A percentile compares a stretch with the other conserved stretches of the same genome.
Conservation (phyloP, 2,888 invertebrate genomes). For the Drosophila nr. fundita region DNA sequence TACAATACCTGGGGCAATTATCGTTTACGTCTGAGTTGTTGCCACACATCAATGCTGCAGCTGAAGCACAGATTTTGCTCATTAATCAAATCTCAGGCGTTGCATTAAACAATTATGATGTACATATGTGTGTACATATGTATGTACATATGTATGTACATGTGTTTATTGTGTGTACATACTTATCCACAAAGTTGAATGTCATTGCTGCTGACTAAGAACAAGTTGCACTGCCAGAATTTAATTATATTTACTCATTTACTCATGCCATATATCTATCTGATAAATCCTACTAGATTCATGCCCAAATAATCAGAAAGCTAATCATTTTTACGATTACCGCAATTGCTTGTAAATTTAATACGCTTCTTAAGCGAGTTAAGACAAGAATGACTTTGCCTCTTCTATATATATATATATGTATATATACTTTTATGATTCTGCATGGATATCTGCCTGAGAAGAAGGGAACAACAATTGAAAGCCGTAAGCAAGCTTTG, state of each 20-base stretch:
- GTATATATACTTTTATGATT: background rate
- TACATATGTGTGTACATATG: background rate
- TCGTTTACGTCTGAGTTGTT: background rate
- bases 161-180: background rate
- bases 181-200: background rate
- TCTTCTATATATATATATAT: background rate
- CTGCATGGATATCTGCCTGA: background rate
- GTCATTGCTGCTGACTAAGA: conserved; percentile 38
- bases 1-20: background rate
- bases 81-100: conserved; percentile 24
- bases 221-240: conserved; percentile 8
- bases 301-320: conserved; percentile 15
- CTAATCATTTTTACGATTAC: conserved; percentile 53
- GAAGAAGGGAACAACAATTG: background rate
- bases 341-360: conserved; percentile 40
- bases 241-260: conserved; percentile 7
- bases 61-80: conserved; percentile 4
- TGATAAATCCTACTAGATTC: conserved; percentile 1
- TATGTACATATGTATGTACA: background rate
- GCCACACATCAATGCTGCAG: background rate
- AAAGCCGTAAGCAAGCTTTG: background rate
- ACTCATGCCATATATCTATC: conserved; percentile 1
- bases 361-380: conserved; percentile 15
- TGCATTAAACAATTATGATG: conserved; percentile 18
- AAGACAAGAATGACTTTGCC: background rate